These are phyloP conservation scores for Pardalotus punctatus DNA, from an alignment of 2,113 vertebrate species.

Conservation along the genomic window DNA sequence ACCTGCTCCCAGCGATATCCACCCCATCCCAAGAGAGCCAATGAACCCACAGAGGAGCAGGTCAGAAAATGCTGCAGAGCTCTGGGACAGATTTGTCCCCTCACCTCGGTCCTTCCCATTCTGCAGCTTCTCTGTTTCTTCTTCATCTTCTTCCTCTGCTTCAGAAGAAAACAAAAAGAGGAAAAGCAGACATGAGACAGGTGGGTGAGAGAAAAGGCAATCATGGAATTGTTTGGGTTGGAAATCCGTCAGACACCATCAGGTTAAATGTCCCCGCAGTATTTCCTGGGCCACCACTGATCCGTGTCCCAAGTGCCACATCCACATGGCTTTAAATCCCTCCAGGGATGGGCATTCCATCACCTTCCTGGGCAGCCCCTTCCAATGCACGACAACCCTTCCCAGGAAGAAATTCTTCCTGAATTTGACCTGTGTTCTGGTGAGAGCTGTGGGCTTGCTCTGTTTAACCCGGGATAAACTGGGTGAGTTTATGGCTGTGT, in stretches of 20 bases:
- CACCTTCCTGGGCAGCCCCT: neutral
- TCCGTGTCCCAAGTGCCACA: neutral
- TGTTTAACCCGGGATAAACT: accelerated
- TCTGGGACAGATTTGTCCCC: neutral
- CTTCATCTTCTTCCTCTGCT: constrained; percentile 87
- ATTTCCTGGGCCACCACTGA: neutral
- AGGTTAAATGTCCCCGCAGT: neutral
- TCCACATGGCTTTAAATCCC: neutral
- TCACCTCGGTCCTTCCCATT: constrained; percentile 90
- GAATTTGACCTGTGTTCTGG: accelerated
- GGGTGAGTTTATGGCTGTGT: neutral
- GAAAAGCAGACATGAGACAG: neutral
- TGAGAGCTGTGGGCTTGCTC: neutral
- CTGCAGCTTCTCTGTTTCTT: constrained; percentile 85
- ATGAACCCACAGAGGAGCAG: neutral
- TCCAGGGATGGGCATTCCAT: neutral
- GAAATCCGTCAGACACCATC: neutral
- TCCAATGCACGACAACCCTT: neutral
- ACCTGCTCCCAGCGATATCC: neutral
- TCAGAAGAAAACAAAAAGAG: neutral
- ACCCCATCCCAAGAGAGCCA: accelerated
- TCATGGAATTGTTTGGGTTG: neutral
- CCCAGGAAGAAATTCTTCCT: neutral
- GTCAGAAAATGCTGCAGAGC: neutral
- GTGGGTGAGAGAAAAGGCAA: neutral